Percentiles rank a stretch among this genome's conserved stretches.
Conservation (phyloP, 2,888 invertebrate species). For the Agonopterix alstromeriana region DNA sequence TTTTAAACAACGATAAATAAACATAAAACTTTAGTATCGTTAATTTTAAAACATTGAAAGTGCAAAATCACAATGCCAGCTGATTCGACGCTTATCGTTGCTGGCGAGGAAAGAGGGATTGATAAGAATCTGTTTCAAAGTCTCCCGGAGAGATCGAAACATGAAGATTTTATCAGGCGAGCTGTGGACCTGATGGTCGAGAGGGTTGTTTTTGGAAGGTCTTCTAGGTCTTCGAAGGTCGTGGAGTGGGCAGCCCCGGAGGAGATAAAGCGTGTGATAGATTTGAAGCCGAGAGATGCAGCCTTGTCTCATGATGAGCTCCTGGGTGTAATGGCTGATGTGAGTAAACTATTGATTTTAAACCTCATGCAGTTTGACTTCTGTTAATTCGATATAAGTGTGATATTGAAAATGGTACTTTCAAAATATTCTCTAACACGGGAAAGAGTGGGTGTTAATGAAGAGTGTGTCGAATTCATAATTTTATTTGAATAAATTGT, state of each 20-base stretch:
- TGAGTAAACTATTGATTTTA: slow-evolving; percentile 58
- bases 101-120: slow-evolving; percentile 42
- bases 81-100: slow-evolving; percentile 60
- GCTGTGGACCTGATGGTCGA: slow-evolving; percentile 84
- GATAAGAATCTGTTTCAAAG: slow-evolving; percentile 70
- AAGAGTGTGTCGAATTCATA: no score
- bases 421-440: no score
- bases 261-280: slow-evolving; percentile 80
- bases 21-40: slow-evolving; percentile 26
- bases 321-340: slow-evolving; percentile 79
- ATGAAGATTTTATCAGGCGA: slow-evolving; percentile 84
- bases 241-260: slow-evolving; percentile 89
- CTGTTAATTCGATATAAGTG: no score
- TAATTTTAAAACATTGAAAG: slow-evolving; percentile 12
- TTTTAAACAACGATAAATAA: slow-evolving; percentile 26
- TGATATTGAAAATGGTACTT: no score
- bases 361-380: not conserved
- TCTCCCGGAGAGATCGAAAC: slow-evolving; percentile 77
- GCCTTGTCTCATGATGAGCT: slow-evolving; percentile 82
- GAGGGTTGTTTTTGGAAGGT: slow-evolving; percentile 85
- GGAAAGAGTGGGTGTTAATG: no score
- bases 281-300: slow-evolving; percentile 78
- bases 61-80: slow-evolving; percentile 54
- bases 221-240: slow-evolving; percentile 83
- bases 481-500: no score